phyloP scores from a whole-genome alignment of 1,140 invertebrate genomes.

The Aporrectodea caliginosa region DNA sequence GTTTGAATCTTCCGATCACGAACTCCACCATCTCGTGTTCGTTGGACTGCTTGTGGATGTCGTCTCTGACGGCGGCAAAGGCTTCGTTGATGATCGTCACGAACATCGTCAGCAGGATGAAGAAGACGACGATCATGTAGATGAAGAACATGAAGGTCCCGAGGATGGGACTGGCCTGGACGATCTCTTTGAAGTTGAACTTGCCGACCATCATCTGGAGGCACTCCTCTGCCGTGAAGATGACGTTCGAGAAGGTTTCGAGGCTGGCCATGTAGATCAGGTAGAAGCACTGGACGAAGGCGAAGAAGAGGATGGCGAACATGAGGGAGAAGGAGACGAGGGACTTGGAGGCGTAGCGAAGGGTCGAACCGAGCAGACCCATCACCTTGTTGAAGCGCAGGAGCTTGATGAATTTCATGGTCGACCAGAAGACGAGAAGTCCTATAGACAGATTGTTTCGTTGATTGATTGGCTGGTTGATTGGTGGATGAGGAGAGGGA shows the following conservation, averaged over 20 bases:
- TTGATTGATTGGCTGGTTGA: no score
- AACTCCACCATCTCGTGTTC: conserved; percentile 66
- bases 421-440: conserved; percentile 58
- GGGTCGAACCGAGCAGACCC: conserved; percentile 46
- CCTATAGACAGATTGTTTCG: no score
- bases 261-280: conserved; percentile 56
- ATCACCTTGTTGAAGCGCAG: conserved; percentile 60
- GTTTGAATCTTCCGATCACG: conserved; percentile 54
- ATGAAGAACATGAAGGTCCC: conserved; percentile 60
- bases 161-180: conserved; percentile 52
- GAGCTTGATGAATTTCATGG: conserved; percentile 59
- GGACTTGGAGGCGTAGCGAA: conserved; percentile 44
- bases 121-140: conserved; percentile 58
- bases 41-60: conserved; percentile 63
- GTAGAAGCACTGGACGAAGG: conserved; percentile 58
- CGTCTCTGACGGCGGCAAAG: conserved; percentile 56
- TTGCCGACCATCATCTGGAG: conserved; percentile 61
- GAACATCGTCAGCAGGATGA: conserved; percentile 62
- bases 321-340: conserved; percentile 55
- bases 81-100: conserved; percentile 61
- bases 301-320: conserved; percentile 54
- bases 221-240: conserved; percentile 57
- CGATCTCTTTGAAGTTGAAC: conserved; percentile 59
- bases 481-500: no score
- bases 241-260: conserved; percentile 57